A percentile compares a stretch with the other conserved stretches of the same genome.
Evolutionary conservation across 2,113 vertebrate species (phyloP).

Genomic region (Notiomystis cincta): DNA sequence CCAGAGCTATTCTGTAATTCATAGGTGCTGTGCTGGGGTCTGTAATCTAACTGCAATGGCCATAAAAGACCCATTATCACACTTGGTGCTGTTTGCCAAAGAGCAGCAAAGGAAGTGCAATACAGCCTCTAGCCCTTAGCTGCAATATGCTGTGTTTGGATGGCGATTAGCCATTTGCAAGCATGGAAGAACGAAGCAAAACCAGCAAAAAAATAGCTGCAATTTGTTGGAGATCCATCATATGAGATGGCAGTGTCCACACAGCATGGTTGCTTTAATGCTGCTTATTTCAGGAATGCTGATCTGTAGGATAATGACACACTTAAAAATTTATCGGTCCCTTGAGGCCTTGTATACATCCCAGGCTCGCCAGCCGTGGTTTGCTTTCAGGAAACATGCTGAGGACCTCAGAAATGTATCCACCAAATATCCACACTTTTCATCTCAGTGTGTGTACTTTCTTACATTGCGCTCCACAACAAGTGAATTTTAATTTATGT

Average conservation of each 20-base stretch:
- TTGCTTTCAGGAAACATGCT: constrained; percentile 19
- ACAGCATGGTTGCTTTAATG: not conserved
- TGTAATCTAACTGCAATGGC: not conserved
- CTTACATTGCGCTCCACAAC: not conserved
- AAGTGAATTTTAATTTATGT: not conserved
- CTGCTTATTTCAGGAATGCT: not conserved
- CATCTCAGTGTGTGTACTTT: not conserved
- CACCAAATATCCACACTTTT: constrained; percentile 3
- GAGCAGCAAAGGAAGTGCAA: not conserved
- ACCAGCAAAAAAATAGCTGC: not conserved
- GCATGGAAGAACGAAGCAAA: not conserved
- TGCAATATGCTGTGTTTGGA: not conserved
- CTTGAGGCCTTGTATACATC: not conserved
- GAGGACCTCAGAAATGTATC: not conserved
- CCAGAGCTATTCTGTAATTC: not conserved
- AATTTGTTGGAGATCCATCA: not conserved
- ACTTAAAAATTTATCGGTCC: not conserved
- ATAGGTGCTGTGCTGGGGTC: not conserved
- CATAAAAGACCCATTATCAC: not conserved
- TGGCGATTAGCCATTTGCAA: not conserved
- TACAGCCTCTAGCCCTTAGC: not conserved
- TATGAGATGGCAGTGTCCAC: not conserved
- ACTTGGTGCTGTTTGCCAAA: not conserved
- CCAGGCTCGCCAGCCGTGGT: accelerated
- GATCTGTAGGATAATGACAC: not conserved